Evolutionary conservation across 2,797 vertebrate genomes (phyloP).

Genomic region (Hydrolagus colliei): DNA sequence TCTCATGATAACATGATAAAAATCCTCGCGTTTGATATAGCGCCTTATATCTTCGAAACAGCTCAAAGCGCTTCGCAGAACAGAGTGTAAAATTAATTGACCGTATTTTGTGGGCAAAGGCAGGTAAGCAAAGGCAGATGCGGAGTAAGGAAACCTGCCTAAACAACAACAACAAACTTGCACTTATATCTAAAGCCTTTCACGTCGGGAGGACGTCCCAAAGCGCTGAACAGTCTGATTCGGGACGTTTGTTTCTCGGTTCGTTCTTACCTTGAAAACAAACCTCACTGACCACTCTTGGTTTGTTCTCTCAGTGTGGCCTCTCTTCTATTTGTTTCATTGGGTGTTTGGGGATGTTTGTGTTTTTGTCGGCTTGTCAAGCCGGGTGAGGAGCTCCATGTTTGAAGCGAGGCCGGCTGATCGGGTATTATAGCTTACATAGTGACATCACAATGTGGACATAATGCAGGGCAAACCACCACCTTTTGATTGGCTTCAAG

Average conservation of each 20-base stretch:
- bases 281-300: not conserved
- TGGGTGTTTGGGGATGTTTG: not conserved
- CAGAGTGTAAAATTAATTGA: too few species aligned
- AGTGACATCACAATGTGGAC: slow-evolving; percentile 17
- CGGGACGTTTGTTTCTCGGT: not conserved
- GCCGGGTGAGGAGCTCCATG: slow-evolving; percentile 12
- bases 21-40: too few species aligned
- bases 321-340: slow-evolving; percentile 6
- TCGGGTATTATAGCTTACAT: slow-evolving; percentile 17
- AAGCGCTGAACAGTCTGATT: too few species aligned
- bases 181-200: too few species aligned
- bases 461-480: not conserved
- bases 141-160: too few species aligned
- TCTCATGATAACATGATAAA: too few species aligned
- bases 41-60: too few species aligned
- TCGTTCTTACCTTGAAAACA: slow-evolving; percentile 22
- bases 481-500: slow-evolving; percentile 12
- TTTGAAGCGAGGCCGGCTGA: slow-evolving; percentile 9
- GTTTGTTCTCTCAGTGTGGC: slow-evolving; percentile 1
- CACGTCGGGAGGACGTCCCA: too few species aligned
- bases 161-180: too few species aligned
- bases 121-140: too few species aligned
- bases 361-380: not conserved
- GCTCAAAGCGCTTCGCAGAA: too few species aligned
- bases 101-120: too few species aligned